Evolutionary conservation across 2,797 vertebrate species (phyloP).

Genomic region (Pagetopsis macropterus): DNA sequence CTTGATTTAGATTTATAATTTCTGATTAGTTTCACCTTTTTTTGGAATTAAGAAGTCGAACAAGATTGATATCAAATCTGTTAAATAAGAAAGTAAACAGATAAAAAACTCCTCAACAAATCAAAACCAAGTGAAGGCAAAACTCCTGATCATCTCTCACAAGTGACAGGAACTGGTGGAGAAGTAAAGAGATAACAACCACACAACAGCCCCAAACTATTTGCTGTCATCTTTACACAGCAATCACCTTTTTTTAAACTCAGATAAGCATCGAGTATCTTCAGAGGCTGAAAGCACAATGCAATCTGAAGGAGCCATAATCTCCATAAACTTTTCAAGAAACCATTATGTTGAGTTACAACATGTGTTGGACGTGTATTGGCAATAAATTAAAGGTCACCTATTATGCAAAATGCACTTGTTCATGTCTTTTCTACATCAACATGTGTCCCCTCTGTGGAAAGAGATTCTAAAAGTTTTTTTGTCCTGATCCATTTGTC

Average conservation of each 20-base stretch:
- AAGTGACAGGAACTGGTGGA: not conserved
- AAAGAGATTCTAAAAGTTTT: too few species aligned
- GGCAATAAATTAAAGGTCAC: too few species aligned
- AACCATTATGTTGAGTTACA: not conserved
- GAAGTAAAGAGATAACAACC: slow-evolving; percentile 5
- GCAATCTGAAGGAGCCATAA: slow-evolving; percentile 1
- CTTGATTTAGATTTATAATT: not conserved
- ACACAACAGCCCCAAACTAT: not conserved
- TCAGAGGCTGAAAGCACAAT: slow-evolving; percentile 6
- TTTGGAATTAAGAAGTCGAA: not conserved
- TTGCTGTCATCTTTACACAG: not conserved
- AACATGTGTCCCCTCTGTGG: too few species aligned
- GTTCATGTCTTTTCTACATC: too few species aligned
- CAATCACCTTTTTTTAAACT: not conserved
- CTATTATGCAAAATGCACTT: too few species aligned
- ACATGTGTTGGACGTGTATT: too few species aligned
- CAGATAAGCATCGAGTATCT: not conserved
- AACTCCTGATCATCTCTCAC: not conserved
- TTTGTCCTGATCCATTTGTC: too few species aligned
- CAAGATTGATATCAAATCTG: not conserved
- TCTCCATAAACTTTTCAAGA: not conserved
- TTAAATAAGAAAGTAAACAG: not conserved
- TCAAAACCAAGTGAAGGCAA: not conserved
- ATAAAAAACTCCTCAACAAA: not conserved
- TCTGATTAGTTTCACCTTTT: not conserved